These are phyloP conservation scores for Heliconius congener DNA, from an alignment of 1,140 invertebrate species.

Conservation along the genomic window DNA sequence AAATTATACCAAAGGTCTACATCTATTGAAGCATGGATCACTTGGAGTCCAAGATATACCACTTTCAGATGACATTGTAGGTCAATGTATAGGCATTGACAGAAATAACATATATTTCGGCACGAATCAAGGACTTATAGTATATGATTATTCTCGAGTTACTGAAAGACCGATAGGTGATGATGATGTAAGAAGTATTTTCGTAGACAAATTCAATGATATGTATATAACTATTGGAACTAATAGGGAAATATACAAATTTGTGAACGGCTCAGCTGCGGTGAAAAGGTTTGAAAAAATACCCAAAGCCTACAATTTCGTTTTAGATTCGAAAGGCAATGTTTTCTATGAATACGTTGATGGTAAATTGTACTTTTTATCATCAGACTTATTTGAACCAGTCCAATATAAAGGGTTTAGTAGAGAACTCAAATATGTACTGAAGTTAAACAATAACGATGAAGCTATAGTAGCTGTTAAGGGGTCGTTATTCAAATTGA, in stretches of 20 bases:
- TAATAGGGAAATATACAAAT: conserved; percentile 66
- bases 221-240: conserved; percentile 73
- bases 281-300: conserved; percentile 70
- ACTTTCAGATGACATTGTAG: conserved; percentile 60
- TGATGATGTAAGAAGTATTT: conserved; percentile 68
- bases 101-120: conserved; percentile 68
- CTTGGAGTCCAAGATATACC: conserved; percentile 68
- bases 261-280: conserved; percentile 68
- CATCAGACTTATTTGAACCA: conserved; percentile 65
- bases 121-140: conserved; percentile 69
- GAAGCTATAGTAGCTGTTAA: conserved; percentile 72
- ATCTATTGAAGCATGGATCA: conserved; percentile 66
- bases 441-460: conserved; percentile 64
- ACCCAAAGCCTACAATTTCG: conserved; percentile 69
- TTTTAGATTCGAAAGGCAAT: conserved; percentile 68
- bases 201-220: conserved; percentile 67
- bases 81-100: conserved; percentile 70
- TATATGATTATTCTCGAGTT: conserved; percentile 60
- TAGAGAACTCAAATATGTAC: conserved; percentile 69
- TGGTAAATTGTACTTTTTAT: conserved; percentile 71
- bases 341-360: conserved; percentile 72
- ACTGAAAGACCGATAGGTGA: conserved; percentile 71
- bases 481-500: conserved; percentile 60
- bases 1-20: conserved; percentile 72
- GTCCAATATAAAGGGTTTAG: conserved; percentile 74